Evolutionary conservation across 2,888 invertebrate species (phyloP).

Genomic region (Drosophila mulleri): DNA sequence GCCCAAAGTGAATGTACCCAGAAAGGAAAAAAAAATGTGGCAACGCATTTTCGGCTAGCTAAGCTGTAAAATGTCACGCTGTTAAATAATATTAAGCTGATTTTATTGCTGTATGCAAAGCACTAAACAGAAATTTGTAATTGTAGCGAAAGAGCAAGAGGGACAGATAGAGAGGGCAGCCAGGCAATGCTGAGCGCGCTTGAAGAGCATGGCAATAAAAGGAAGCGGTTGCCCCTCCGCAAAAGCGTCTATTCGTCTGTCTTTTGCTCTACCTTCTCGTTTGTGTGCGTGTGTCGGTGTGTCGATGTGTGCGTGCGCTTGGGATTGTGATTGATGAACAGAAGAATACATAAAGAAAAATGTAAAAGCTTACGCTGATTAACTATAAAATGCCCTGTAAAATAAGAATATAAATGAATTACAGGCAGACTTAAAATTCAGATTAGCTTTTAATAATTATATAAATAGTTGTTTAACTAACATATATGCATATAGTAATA

Average conservation of each 20-base stretch:
- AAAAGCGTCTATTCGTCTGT: constrained; percentile 17
- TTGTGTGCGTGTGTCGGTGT: neutral
- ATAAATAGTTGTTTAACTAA: neutral
- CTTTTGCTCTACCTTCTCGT: constrained; percentile 12
- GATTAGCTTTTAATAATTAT: neutral
- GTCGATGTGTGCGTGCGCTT: constrained; percentile 2
- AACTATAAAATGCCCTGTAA: constrained; percentile 14
- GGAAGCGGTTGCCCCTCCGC: constrained; percentile 29
- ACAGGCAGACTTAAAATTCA: neutral
- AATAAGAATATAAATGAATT: neutral
- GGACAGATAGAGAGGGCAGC: neutral
- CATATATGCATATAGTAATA: neutral
- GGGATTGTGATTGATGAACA: constrained; percentile 38
- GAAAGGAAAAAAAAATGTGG: constrained; percentile 3
- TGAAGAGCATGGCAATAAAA: constrained; percentile 14
- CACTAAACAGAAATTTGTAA: constrained; percentile 27
- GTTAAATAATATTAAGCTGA: constrained; percentile 60
- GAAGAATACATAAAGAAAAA: constrained; percentile 6
- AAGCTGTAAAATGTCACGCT: constrained; percentile 61
- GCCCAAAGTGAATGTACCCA: constrained; percentile 62
- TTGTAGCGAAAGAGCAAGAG: constrained; percentile 4
- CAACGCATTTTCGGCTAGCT: constrained; percentile 18
- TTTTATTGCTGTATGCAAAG: constrained; percentile 45
- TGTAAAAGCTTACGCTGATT: neutral
- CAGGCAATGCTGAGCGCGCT: constrained; percentile 1